Percentiles rank a stretch among this genome's conserved stretches.
Conservation (phyloP, 2,113 vertebrate species). For the Diglossa brunneiventris region DNA sequence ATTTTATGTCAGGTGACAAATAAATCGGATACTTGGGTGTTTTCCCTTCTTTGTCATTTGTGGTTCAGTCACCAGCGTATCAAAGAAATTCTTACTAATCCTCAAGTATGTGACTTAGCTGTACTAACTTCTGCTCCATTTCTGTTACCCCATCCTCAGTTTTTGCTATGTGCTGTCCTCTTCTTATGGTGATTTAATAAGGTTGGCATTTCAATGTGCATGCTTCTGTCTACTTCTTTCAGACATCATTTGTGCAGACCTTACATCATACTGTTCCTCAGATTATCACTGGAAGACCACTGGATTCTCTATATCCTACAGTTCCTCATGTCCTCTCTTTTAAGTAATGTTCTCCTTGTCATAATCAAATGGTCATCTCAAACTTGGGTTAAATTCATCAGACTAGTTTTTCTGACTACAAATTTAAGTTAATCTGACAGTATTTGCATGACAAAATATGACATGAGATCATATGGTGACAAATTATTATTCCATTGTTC, state of each 20-base stretch:
- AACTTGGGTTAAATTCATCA: neutral
- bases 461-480: neutral
- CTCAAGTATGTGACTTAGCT: neutral
- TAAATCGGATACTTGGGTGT: neutral
- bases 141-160: neutral
- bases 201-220: neutral
- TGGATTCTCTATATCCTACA: neutral
- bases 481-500: neutral
- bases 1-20: neutral
- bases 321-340: neutral
- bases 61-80: neutral
- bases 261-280: neutral
- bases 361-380: neutral
- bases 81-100: neutral
- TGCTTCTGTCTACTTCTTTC: neutral
- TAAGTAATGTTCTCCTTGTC: neutral
- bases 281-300: neutral
- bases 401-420: neutral
- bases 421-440: neutral
- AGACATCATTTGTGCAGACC: neutral
- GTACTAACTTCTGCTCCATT: neutral
- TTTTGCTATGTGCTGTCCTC: neutral
- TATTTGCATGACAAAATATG: neutral
- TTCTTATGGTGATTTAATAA: neutral
- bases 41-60: neutral